phyloP scores from a whole-genome alignment of 1,140 invertebrate genomes.

The Scaptomyza pallida region DNA sequence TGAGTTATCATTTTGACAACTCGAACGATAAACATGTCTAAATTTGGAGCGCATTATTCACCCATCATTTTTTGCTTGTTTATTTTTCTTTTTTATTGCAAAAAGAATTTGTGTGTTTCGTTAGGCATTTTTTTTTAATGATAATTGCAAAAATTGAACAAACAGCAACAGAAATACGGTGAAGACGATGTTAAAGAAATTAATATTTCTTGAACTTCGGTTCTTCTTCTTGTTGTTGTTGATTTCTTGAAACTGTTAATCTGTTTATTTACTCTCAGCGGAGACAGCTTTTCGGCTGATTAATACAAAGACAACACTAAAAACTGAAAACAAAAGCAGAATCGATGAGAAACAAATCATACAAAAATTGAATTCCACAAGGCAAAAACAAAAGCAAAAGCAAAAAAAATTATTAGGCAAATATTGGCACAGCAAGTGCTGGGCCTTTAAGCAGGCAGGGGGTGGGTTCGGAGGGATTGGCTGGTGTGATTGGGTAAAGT shows the following conservation, averaged over 20 bases:
- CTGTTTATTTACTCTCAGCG: slow-evolving; percentile 18
- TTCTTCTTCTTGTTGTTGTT: too few species aligned
- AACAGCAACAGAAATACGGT: background rate
- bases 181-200: too few species aligned
- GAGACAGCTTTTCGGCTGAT: slow-evolving; percentile 13
- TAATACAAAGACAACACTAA: background rate
- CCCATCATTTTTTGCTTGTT: slow-evolving; percentile 3
- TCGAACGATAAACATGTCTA: slow-evolving; percentile 23
- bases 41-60: slow-evolving; percentile 37
- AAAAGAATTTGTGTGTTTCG: background rate
- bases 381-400: slow-evolving; percentile 25
- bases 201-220: too few species aligned
- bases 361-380: slow-evolving; percentile 15
- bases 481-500: background rate
- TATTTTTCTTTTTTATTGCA: too few species aligned
- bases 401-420: too few species aligned
- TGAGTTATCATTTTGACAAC: slow-evolving; percentile 12
- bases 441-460: background rate
- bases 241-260: background rate
- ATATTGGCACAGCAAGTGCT: slow-evolving; percentile 23
- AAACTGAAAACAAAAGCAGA: background rate
- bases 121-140: background rate
- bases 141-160: background rate
- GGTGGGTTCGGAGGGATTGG: background rate
- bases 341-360: background rate